Percentiles rank a stretch among this genome's conserved stretches.
These are phyloP conservation scores for Porites divaricata DNA, from an alignment of 92 coral and sea anemone genomes.

Conservation along the genomic window DNA sequence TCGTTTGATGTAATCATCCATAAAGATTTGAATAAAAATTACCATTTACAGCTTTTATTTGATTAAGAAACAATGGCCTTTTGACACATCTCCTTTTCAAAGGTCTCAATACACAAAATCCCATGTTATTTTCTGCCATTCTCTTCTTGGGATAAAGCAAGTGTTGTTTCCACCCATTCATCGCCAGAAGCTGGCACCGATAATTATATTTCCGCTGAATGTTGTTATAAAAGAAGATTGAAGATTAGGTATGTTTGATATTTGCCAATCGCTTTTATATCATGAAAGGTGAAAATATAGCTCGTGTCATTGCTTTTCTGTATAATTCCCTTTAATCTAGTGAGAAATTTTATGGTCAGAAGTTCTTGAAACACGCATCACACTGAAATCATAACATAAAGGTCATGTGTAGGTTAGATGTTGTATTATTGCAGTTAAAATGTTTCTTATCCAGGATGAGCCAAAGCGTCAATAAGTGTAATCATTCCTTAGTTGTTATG, in stretches of 20 bases:
- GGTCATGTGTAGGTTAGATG: background rate
- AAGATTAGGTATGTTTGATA: background rate
- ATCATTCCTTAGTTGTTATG: slow-evolving; percentile 37
- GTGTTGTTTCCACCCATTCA: background rate
- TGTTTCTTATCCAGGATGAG: slow-evolving; percentile 3
- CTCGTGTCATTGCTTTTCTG: background rate
- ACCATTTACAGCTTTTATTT: slow-evolving; percentile 16
- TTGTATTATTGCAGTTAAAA: background rate
- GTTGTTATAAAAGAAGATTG: too few relatives aligned
- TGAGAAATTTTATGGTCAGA: background rate
- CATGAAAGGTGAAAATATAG: background rate
- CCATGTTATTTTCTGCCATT: background rate
- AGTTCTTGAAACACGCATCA: background rate
- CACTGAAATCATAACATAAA: too few relatives aligned
- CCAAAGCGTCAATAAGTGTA: slow-evolving; percentile 14
- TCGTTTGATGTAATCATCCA: background rate
- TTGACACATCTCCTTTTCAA: slow-evolving; percentile 15
- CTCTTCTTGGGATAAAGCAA: background rate
- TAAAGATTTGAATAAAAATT: slow-evolving; percentile 12
- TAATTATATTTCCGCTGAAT: background rate
- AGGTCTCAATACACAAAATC: background rate
- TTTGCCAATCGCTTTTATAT: background rate
- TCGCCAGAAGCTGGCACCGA: background rate
- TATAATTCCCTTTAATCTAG: background rate
- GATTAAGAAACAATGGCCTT: slow-evolving; percentile 11